phyloP scores from a whole-genome alignment of 2,797 vertebrate genomes.

The Tamandua tetradactyla region DNA sequence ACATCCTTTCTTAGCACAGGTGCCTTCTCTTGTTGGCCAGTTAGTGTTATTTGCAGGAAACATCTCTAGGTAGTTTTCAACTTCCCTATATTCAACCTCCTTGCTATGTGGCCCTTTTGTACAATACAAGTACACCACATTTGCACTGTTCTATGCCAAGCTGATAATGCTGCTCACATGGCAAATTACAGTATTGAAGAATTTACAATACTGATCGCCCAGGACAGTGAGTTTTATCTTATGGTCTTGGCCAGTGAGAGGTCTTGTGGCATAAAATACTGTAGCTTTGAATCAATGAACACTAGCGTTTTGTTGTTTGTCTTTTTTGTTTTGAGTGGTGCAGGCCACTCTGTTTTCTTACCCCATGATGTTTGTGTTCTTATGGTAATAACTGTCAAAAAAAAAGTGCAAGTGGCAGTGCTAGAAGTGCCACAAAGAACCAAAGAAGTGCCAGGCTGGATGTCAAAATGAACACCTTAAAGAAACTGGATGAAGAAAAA shows the following conservation, averaged over 20 bases:
- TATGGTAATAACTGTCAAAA: neutral
- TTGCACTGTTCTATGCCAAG: neutral
- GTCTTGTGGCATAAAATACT: accelerated
- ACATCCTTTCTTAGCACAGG: neutral
- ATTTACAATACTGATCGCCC: neutral
- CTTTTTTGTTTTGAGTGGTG: neutral
- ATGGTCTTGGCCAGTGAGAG: neutral
- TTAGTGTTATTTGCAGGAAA: neutral
- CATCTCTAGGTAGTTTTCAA: neutral
- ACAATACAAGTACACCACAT: neutral
- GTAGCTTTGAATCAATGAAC: neutral
- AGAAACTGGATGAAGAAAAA: neutral
- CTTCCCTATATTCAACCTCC: neutral
- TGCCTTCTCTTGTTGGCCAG: neutral
- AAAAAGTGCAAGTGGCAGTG: neutral
- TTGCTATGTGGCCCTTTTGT: neutral
- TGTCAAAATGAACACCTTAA: neutral
- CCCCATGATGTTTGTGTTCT: neutral
- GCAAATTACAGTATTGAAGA: neutral
- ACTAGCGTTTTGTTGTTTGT: neutral
- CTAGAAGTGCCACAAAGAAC: neutral
- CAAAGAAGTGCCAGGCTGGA: neutral
- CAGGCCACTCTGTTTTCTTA: neutral
- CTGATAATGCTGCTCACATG: neutral
- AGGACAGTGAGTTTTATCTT: too few relatives aligned